A percentile compares a stretch with the other conserved stretches of the same genome.
Evolutionary conservation across 2,113 vertebrate species (phyloP).

Genomic region (Azemiops feae): DNA sequence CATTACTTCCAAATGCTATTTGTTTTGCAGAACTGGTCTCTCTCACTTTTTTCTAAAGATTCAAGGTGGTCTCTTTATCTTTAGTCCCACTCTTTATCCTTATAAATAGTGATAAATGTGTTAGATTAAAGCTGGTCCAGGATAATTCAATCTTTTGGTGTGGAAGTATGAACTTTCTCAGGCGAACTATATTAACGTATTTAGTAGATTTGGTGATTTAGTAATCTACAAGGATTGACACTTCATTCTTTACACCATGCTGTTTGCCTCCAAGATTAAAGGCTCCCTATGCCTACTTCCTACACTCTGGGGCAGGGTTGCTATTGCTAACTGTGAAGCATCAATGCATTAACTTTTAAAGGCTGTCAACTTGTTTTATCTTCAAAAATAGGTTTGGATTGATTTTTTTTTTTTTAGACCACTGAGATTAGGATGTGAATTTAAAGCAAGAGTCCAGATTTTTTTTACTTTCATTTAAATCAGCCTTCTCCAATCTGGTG

Average conservation of each 20-base stretch:
- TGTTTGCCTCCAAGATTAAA: not conserved
- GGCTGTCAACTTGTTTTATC: not conserved
- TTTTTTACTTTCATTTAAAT: not conserved
- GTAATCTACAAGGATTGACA: not conserved
- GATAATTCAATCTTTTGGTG: not conserved
- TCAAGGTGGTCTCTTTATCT: not conserved
- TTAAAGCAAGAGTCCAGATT: not conserved
- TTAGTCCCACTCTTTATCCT: not conserved
- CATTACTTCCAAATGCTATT: not conserved
- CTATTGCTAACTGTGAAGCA: not conserved
- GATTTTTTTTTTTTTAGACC: not conserved
- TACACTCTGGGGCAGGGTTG: not conserved
- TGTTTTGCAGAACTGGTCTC: not conserved
- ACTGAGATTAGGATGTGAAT: not conserved
- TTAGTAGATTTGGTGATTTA: not conserved
- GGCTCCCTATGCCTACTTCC: not conserved
- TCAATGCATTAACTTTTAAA: not conserved
- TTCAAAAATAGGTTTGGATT: not conserved
- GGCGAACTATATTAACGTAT: not conserved
- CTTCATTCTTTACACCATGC: not conserved
- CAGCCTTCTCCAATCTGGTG: not conserved
- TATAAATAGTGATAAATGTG: not conserved
- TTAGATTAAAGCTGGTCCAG: not conserved
- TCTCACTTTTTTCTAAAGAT: too few species aligned
- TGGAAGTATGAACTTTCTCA: not conserved